Evolutionary conservation across 2,888 invertebrate genomes (phyloP).

Genomic region (Rhamphomyia laevipes): DNA sequence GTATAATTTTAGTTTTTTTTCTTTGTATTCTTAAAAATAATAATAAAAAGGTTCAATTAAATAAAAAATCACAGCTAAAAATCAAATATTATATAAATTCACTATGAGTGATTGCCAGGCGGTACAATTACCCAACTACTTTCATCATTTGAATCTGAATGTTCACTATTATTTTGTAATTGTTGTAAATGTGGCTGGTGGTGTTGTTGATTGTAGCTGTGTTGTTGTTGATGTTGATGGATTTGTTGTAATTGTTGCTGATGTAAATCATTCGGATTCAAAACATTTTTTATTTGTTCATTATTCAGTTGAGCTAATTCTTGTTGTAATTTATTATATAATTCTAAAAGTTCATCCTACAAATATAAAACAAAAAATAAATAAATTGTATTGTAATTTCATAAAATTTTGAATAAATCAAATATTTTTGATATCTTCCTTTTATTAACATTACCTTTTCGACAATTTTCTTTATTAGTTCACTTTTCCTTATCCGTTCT

Average conservation of each 20-base stretch:
- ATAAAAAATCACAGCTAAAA: too few species aligned
- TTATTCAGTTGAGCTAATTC: conserved; percentile 20
- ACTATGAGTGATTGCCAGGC: not conserved
- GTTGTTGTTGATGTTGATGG: too few species aligned
- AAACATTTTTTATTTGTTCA: not conserved
- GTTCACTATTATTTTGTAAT: conserved; percentile 2
- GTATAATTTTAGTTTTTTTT: too few species aligned
- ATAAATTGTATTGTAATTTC: too few species aligned
- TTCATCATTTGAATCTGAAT: conserved; percentile 22
- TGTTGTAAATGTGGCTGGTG: not conserved
- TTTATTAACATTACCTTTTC: conserved; percentile 25
- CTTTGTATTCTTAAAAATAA: too few species aligned
- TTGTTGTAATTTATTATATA: conserved; percentile 31
- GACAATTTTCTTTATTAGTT: conserved; percentile 31
- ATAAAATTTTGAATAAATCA: too few species aligned
- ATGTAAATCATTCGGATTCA: not conserved
- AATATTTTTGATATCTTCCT: too few species aligned
- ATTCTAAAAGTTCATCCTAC: conserved; percentile 29
- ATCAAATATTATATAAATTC: too few species aligned
- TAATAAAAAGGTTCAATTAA: too few species aligned
- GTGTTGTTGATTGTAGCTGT: conserved; percentile 7
- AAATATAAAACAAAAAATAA: not conserved
- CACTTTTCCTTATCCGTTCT: conserved; percentile 30
- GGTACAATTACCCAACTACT: conserved; percentile 32
- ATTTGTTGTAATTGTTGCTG: conserved; percentile 11